These are phyloP conservation scores for Aelia acuminata DNA, from an alignment of 2,888 invertebrate species.

Conservation along the genomic window DNA sequence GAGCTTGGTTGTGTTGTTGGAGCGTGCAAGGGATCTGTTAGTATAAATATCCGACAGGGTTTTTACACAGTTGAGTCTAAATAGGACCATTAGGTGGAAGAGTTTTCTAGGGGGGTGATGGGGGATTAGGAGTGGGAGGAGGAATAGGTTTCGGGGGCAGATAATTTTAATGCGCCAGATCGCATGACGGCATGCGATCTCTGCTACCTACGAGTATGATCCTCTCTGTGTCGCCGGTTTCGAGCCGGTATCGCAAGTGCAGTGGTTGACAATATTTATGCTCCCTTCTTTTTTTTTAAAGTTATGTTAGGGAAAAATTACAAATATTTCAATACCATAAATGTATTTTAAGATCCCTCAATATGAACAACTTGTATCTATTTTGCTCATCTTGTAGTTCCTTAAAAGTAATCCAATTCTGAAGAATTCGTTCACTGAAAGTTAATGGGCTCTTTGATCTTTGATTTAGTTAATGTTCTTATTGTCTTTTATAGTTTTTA, in stretches of 20 bases:
- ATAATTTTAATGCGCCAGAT: conserved; percentile 26
- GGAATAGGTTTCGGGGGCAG: no score
- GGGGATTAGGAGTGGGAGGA: neutral
- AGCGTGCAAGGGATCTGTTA: neutral
- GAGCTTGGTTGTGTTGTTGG: neutral
- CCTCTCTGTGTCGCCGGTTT: neutral
- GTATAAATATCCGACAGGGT: neutral
- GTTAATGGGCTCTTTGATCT: no score
- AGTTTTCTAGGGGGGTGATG: neutral
- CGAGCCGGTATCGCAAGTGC: neutral
- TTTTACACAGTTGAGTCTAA: conserved; percentile 9
- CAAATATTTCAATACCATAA: no score
- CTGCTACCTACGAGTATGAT: neutral
- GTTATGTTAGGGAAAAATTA: no score
- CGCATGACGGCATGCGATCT: neutral
- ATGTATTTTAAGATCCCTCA: no score
- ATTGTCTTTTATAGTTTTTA: no score
- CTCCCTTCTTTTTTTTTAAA: neutral
- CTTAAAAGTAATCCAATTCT: no score
- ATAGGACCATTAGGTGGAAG: conserved; percentile 17
- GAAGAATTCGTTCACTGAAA: no score
- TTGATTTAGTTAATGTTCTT: no score
- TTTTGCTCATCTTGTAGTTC: no score
- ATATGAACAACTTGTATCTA: no score
- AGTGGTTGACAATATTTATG: neutral